phyloP scores from a whole-genome alignment of 2,888 invertebrate genomes.

The Ceriagrion tenellum region DNA sequence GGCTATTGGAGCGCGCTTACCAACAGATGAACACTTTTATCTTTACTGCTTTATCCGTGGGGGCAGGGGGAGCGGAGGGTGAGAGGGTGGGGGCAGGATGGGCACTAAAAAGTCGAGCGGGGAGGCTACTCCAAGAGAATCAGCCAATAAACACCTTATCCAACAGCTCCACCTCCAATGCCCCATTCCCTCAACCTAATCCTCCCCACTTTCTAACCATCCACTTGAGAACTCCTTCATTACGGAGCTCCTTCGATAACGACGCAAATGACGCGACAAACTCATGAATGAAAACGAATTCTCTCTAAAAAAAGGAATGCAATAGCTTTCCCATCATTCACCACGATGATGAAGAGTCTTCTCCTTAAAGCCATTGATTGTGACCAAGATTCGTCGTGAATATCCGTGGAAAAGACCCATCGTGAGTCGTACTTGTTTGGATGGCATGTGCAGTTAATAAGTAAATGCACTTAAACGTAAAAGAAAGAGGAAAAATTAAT shows the following conservation, averaged over 20 bases:
- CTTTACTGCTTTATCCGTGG: slow-evolving; percentile 63
- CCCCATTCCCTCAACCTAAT: background rate
- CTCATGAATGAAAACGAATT: background rate
- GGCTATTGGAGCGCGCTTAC: slow-evolving; percentile 33
- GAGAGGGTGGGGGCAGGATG: background rate
- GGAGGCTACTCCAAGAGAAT: slow-evolving; percentile 48
- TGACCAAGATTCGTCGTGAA: no score
- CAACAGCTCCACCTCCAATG: background rate
- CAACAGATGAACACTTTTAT: slow-evolving; percentile 49
- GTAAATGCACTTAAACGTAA: no score
- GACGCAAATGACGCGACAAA: background rate
- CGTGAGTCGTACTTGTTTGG: no score
- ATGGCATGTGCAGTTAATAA: no score
- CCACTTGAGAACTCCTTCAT: background rate
- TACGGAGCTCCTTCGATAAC: background rate
- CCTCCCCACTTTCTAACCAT: background rate
- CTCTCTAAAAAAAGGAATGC: background rate
- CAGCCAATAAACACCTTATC: slow-evolving; percentile 55
- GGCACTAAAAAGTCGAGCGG: slow-evolving; percentile 64
- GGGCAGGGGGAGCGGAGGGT: no score
- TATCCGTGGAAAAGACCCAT: no score
- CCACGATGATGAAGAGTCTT: background rate
- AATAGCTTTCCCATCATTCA: background rate
- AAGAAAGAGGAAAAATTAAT: no score
- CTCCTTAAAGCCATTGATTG: no score